These are phyloP conservation scores for Xylocampa areola DNA, from an alignment of 2,888 invertebrate genomes.

Conservation along the genomic window DNA sequence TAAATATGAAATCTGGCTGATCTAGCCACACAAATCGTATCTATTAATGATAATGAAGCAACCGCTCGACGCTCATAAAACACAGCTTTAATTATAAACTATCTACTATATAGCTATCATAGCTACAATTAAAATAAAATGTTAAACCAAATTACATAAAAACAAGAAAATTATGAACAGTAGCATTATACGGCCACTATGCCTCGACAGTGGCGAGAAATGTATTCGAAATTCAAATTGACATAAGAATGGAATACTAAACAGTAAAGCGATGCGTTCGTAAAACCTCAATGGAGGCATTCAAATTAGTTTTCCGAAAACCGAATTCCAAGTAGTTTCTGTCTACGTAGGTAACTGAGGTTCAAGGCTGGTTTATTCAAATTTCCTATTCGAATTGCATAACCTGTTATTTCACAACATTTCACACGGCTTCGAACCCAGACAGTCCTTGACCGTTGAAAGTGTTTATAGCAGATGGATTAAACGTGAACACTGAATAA, in stretches of 20 bases:
- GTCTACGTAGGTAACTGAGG: constrained; percentile 44
- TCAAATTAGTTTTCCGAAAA: constrained; percentile 66
- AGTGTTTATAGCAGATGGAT: constrained; percentile 42
- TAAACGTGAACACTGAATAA: constrained; percentile 30
- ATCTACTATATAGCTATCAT: constrained; percentile 13
- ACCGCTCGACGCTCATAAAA: constrained; percentile 9
- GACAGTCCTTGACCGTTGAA: constrained; percentile 57
- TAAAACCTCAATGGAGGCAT: constrained; percentile 61
- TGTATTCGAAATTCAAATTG: constrained; percentile 43
- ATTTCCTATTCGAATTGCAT: constrained; percentile 64
- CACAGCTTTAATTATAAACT: constrained; percentile 11
- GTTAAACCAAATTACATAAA: neutral
- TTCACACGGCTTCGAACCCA: constrained; percentile 56
- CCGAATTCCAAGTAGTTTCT: constrained; percentile 55
- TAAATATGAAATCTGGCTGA: constrained; percentile 1
- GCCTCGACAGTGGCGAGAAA: constrained; percentile 26
- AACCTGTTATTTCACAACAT: constrained; percentile 63
- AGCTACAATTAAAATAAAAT: constrained; percentile 20
- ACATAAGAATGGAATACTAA: constrained; percentile 55
- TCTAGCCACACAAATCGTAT: constrained; percentile 5
- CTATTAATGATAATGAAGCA: constrained; percentile 25
- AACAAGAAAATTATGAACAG: constrained; percentile 4
- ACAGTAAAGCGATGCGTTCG: constrained; percentile 54
- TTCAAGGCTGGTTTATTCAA: constrained; percentile 64
- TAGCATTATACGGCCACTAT: neutral